Conservation (phyloP, 2,113 vertebrate genomes). For the Trogon melanurus region DNA sequence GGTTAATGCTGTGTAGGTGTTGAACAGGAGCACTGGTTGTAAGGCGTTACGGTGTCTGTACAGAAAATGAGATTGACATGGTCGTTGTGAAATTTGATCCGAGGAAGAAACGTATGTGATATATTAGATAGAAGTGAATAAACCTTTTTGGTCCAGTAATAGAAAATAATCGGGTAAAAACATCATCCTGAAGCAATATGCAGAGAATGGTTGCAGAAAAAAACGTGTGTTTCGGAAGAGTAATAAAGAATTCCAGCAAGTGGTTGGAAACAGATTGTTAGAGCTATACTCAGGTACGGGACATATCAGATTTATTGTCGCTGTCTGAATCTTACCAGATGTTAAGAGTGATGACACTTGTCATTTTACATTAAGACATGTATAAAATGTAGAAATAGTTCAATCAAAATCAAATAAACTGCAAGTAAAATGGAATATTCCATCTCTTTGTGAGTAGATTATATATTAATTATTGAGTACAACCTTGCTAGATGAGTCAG, state of each 20-base stretch:
- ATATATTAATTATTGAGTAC: conserved; percentile 48
- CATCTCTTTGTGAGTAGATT: conserved; percentile 9
- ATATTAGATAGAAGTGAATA: neutral
- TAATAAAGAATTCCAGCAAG: conserved; percentile 5
- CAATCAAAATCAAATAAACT: conserved; percentile 22
- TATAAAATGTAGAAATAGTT: neutral
- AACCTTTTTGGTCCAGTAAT: neutral
- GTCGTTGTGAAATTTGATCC: conserved; percentile 6
- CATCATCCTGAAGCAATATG: neutral
- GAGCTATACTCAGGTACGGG: neutral
- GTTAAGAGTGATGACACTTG: neutral
- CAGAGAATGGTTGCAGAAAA: neutral
- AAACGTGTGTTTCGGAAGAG: neutral
- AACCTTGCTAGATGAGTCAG: conserved; percentile 40
- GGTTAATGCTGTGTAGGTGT: neutral
- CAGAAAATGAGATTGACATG: neutral
- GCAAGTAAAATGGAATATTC: neutral
- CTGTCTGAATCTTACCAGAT: neutral
- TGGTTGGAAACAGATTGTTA: neutral
- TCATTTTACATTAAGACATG: neutral
- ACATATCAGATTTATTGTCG: neutral
- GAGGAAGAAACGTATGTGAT: neutral
- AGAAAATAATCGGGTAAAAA: neutral
- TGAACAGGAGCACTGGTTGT: neutral
- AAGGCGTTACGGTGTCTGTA: neutral